Evolutionary conservation across 2,797 vertebrate genomes (phyloP).

Genomic region (Lepidocolaptes lacrymiger): DNA sequence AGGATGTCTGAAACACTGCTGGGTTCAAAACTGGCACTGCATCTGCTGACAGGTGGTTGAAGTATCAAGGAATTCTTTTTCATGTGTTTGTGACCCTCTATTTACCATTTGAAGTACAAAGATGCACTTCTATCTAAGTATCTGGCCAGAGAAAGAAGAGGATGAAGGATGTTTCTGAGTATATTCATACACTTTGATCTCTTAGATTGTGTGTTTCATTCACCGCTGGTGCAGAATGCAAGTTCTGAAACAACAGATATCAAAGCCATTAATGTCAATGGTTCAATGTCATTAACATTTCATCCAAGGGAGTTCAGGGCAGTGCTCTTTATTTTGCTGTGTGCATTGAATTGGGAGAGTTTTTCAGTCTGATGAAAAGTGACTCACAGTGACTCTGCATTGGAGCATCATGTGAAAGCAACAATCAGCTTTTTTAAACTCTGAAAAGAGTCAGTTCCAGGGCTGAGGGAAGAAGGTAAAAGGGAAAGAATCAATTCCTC

Average conservation of each 20-base stretch:
- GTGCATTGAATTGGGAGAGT: background rate
- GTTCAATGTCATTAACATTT: background rate
- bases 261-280: background rate
- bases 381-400: background rate
- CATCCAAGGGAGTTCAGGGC: background rate
- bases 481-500: background rate
- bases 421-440: background rate
- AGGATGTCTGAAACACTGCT: background rate
- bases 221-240: background rate
- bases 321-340: background rate
- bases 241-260: background rate
- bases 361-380: background rate
- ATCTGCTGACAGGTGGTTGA: background rate
- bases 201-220: background rate
- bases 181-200: background rate
- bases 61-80: background rate
- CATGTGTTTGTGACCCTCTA: background rate
- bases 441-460: background rate
- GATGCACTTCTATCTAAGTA: background rate
- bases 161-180: background rate
- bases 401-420: background rate
- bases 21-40: background rate
- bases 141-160: background rate
- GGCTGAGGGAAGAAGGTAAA: background rate
- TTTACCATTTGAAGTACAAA: background rate